phyloP scores from a whole-genome alignment of 2,888 invertebrate genomes.

The Mythimna impura region DNA sequence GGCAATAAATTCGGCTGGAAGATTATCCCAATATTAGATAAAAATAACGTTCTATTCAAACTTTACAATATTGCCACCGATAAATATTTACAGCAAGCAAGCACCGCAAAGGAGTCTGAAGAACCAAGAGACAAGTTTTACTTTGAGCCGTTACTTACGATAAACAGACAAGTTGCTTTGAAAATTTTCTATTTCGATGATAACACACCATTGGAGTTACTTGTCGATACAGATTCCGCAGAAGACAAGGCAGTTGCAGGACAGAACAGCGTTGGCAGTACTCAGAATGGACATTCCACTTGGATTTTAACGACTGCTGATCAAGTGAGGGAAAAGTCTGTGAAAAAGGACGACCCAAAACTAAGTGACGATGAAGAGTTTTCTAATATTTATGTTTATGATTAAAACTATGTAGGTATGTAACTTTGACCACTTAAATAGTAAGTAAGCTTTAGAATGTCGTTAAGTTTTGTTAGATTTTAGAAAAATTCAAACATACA shows the following conservation, averaged over 20 bases:
- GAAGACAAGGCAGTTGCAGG: neutral
- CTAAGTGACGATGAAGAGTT: constrained; percentile 26
- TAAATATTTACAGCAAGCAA: constrained; percentile 12
- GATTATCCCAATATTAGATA: constrained; percentile 15
- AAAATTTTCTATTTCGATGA: constrained; percentile 11
- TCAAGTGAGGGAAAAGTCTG: neutral
- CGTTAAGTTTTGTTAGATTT: constrained; percentile 4
- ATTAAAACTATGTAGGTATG: constrained; percentile 1
- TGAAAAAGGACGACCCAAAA: neutral
- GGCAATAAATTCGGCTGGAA: constrained; percentile 21
- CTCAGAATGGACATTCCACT: neutral
- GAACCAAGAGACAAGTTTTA: constrained; percentile 17
- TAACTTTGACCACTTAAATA: neutral
- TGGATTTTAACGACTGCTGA: constrained; percentile 21
- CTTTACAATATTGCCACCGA: constrained; percentile 18
- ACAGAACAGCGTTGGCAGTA: neutral
- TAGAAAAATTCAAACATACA: neutral
- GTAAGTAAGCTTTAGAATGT: neutral
- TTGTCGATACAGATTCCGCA: neutral
- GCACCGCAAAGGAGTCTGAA: constrained; percentile 4
- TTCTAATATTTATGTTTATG: constrained; percentile 23
- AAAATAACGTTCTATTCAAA: constrained; percentile 21
- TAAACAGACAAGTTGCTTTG: constrained; percentile 28
- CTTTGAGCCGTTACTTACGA: constrained; percentile 22
- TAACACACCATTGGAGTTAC: constrained; percentile 2